phyloP scores from a whole-genome alignment of 2,888 invertebrate genomes.

The Diaprepes abbreviatus region DNA sequence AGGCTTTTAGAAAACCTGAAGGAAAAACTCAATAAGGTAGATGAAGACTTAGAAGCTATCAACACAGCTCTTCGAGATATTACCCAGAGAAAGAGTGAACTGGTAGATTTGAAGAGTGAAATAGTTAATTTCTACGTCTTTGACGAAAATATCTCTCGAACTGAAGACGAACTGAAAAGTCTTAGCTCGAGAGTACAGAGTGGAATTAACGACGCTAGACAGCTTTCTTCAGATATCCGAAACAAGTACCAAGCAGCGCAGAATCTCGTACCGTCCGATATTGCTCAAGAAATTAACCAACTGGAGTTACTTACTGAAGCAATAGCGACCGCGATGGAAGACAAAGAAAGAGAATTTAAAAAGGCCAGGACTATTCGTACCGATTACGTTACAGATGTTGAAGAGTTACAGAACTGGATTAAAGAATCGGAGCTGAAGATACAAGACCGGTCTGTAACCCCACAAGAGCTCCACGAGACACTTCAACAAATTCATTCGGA shows the following conservation, averaged over 20 bases:
- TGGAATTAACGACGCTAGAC: slow-evolving; percentile 72
- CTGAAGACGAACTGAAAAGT: slow-evolving; percentile 73
- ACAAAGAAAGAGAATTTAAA: slow-evolving; percentile 89
- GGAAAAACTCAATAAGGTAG: slow-evolving; percentile 81
- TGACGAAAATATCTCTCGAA: slow-evolving; percentile 78
- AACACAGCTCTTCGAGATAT: slow-evolving; percentile 80
- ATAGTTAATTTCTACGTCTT: slow-evolving; percentile 83
- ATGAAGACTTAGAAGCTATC: slow-evolving; percentile 83
- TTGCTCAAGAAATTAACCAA: slow-evolving; percentile 84
- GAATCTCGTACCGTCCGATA: slow-evolving; percentile 80
- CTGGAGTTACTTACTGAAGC: slow-evolving; percentile 87
- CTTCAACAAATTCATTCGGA: slow-evolving; percentile 84
- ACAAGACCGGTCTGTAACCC: slow-evolving; percentile 84
- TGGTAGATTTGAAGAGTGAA: slow-evolving; percentile 77
- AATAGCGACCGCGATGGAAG: slow-evolving; percentile 85
- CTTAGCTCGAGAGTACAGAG: slow-evolving; percentile 73
- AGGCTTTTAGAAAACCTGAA: slow-evolving; percentile 87
- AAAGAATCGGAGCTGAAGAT: slow-evolving; percentile 83
- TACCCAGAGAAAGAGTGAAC: slow-evolving; percentile 76
- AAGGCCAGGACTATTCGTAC: slow-evolving; percentile 85
- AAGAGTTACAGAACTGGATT: slow-evolving; percentile 87
- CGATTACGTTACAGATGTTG: slow-evolving; percentile 85
- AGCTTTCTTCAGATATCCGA: slow-evolving; percentile 73
- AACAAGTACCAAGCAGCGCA: slow-evolving; percentile 75
- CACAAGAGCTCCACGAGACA: slow-evolving; percentile 82